Base-by-base conservation (phyloP, 1,140 invertebrate species). In the Ptiloglossa arizonensis region DNA sequence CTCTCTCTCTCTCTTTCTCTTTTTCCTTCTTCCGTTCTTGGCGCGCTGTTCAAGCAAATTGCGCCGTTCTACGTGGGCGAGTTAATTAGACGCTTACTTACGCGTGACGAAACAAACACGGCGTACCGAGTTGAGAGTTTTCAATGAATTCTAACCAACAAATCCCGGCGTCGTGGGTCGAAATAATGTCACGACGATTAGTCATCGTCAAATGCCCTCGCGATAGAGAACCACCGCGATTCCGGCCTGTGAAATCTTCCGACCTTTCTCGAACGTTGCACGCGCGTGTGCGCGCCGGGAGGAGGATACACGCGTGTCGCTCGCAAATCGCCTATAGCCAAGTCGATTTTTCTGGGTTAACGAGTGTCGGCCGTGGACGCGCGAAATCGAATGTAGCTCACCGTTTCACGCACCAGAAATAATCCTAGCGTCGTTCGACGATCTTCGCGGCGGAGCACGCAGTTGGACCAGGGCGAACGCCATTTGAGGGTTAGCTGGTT, bases 81-180 rank as follows among this genome's bases (percentile, higher is more conserved):
- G 41, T 48, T 75, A 75, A 75, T 68, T 75, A 48, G 56, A 38
- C 52, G 32, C 73, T 75, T 75, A 48, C 35, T 75, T 67, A 68
- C 52, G 41, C 73, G 29, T 69, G 73, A 57, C n/a, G 50, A 69
- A 75, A 75, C 62, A 57, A 74, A 74, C 32, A 74, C 48, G 46
- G 19, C 35, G 1, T 2, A 15, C 17, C 19, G 35, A 13, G 2
- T 9, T 19, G 22, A 17, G 27, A 32, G 24, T 57, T 56, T 67
- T 27, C 35, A 66, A 54, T 56, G 62, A 63, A 63, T 24, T 72
- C 6, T 35, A 48, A 2, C 41, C 29, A 46, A 67, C 50, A 46
- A 64, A 68, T 75, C 38, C 24, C 54, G 2, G 5, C 24, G 32
- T 5, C 52, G 63, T 46, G 56, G 48, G 22, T 5, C 24, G 60